Evolutionary conservation across 2,113 vertebrate species (phyloP).

Genomic region (Trogon surrucura): DNA sequence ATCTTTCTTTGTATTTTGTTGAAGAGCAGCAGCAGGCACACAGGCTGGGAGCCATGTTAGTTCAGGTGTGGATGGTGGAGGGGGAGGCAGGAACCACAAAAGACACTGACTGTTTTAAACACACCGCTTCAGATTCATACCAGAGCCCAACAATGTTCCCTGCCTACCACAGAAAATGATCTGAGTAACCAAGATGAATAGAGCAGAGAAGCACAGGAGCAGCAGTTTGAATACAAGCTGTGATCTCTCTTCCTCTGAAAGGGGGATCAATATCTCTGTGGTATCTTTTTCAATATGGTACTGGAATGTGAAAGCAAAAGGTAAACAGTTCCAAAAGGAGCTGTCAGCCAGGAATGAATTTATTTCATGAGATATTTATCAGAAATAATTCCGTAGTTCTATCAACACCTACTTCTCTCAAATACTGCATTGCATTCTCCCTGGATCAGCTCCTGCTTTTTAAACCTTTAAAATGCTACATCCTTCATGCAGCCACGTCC

Average conservation of each 20-base stretch:
- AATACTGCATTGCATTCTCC: background rate
- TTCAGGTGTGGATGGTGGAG: background rate
- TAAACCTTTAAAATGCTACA: background rate
- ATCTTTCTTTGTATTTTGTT: background rate
- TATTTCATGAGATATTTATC: constrained; percentile 2
- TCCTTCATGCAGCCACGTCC: background rate
- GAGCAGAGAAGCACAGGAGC: background rate
- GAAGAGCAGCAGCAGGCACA: background rate
- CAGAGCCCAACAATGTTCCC: background rate
- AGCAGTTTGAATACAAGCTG: background rate
- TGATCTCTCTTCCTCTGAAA: background rate
- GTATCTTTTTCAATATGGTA: background rate
- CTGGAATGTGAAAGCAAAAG: constrained; percentile 44
- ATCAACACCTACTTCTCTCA: background rate
- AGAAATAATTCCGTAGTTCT: constrained; percentile 11
- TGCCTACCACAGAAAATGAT: background rate
- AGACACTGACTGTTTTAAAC: background rate
- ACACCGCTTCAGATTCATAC: background rate
- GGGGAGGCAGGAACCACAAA: background rate
- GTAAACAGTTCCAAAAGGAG: constrained; percentile 27
- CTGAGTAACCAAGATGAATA: background rate
- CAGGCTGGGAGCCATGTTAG: background rate
- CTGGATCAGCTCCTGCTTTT: background rate
- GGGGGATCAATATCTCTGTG: background rate
- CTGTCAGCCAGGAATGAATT: constrained; percentile 5